Evolutionary conservation across 37 sponge, comb jelly and placozoan genomes (phyloP), one percentile per base, ranked within the genome.

Genomic region (Ephydatia muelleri): DNA sequence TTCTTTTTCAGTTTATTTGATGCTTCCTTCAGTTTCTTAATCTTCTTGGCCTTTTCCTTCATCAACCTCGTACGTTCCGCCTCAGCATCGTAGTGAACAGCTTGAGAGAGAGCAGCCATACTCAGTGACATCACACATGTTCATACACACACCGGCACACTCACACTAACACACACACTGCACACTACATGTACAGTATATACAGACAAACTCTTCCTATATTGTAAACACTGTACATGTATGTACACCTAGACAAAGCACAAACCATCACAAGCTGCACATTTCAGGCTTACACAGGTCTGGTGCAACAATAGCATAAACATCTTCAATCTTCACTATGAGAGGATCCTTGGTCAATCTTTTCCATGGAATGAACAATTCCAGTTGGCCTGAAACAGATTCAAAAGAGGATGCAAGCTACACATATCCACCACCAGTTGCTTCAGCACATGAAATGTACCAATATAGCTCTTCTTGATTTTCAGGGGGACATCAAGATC

Each of bases 361-460:
- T 78, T 95, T 95, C 96, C 96, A 95, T 29, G 96, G 96, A 2
- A 95, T 90, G 67, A 88, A 81, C 79, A 90, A 64, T 25, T 83
- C 75, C 67, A 95, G 64, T 30, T 92, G 87, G 13, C 94, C 96
- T 90, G 70, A 23, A 68, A 19, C 35, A 28, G 23, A 74, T 27
- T 67, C 19, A 70, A 11, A 64, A 68, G 28, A 4, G 29, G 28
- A 14, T 65, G 73, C 73, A 72, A 72, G 16, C 12, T 13, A 72
- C 73, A 72, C 14, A 28, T 23, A 13, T 72, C n/a, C n/a, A 72
- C 19, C 57, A 57, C 57, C 57, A 19, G 57, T 57, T 57, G n/a
- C 28, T 23, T 23, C 73, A 13, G n/a, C 16, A 13, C 75, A 13
- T 6, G 25, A 8, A 26, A 80, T 82, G 82, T 34, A 92, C 93